Conservation (phyloP, 37 sponge, comb jelly and placozoan genomes). For the Eunapius fragilis region DNA sequence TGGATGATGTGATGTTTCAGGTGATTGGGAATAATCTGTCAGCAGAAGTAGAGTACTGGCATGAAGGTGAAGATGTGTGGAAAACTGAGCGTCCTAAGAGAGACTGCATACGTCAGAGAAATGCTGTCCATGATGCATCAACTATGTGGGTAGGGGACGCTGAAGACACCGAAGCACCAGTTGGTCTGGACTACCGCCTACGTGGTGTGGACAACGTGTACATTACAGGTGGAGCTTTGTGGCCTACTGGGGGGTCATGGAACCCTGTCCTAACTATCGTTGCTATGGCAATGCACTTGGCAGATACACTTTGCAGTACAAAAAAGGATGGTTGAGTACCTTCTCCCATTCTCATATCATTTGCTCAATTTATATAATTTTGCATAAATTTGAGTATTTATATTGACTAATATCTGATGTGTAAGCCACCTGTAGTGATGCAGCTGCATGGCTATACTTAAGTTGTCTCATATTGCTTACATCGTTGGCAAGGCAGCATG, state of each 20-base stretch:
- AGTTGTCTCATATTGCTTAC: no score
- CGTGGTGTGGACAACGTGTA: constrained; percentile 60
- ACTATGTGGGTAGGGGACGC: constrained; percentile 60
- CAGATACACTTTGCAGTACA: constrained; percentile 7
- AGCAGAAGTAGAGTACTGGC: neutral
- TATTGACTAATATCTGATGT: no score
- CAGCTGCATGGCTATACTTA: no score
- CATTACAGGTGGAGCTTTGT: constrained; percentile 54
- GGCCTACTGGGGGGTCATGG: constrained; percentile 60
- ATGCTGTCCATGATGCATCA: constrained; percentile 56
- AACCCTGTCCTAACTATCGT: constrained; percentile 49
- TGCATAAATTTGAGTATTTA: no score
- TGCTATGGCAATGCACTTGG: constrained; percentile 47
- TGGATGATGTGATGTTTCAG: constrained; percentile 43
- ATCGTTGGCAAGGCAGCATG: no score
- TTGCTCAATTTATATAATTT: no score
- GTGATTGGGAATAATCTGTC: constrained; percentile 4
- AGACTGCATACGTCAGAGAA: constrained; percentile 20
- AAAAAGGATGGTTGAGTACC: neutral
- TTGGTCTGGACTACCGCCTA: constrained; percentile 36
- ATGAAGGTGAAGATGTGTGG: constrained; percentile 5
- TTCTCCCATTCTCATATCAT: no score
- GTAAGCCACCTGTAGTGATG: no score
- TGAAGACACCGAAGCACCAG: constrained; percentile 22
- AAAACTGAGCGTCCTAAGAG: neutral